Conservation (phyloP, 2,113 vertebrate species). For the Calonectris borealis region DNA sequence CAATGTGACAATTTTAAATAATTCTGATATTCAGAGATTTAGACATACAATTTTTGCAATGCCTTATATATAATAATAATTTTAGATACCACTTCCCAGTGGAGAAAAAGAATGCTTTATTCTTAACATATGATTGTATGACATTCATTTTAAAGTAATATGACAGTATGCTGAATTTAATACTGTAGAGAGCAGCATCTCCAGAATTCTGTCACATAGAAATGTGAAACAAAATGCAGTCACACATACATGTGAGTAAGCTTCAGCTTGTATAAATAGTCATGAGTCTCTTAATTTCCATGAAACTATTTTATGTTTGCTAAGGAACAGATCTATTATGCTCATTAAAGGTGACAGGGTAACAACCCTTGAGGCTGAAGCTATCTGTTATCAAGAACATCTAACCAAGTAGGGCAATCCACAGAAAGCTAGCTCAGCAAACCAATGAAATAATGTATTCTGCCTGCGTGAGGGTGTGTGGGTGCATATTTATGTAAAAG, state of each 20-base stretch:
- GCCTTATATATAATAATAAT: not conserved
- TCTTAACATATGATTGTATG: not conserved
- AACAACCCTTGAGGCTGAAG: not conserved
- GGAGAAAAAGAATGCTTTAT: not conserved
- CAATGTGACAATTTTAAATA: not conserved
- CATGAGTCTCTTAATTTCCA: not conserved
- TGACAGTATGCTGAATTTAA: not conserved
- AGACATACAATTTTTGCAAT: not conserved
- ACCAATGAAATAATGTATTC: not conserved
- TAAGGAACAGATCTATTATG: not conserved
- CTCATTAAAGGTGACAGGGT: slow-evolving; percentile 2
- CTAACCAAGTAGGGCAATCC: not conserved
- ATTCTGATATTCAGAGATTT: not conserved
- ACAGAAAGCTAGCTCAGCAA: slow-evolving; percentile 2
- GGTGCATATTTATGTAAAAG: not conserved
- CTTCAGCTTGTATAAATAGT: not conserved
- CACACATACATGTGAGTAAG: not conserved
- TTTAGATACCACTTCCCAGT: not conserved
- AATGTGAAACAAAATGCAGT: not conserved
- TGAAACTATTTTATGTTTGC: not conserved
- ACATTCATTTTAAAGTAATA: not conserved
- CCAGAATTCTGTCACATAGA: not conserved
- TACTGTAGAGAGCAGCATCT: not conserved
- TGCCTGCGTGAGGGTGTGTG: not conserved
- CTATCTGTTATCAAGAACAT: not conserved